Evolutionary conservation across 2,888 invertebrate genomes (phyloP), one percentile per base, ranked within the genome.

Genomic region (Eupeodes luniger): DNA sequence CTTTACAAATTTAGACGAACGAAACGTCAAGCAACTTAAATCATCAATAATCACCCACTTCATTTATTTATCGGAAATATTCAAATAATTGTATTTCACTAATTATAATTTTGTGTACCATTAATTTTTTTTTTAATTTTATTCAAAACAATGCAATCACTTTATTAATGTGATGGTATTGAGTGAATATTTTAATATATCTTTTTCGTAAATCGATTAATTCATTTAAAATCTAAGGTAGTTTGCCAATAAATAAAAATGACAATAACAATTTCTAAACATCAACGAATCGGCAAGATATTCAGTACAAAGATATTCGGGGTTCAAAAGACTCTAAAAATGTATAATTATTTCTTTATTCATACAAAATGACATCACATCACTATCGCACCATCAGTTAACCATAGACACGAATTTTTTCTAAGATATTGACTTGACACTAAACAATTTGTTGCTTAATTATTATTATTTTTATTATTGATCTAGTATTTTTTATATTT

Each of bases 361-460:
- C 19, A 47, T 47, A 5, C 5, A 44, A 44, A 70, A 70, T 70
- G 70, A 70, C 70, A 70, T 70, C 70, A 70, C 70, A 70, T 51
- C 36, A 10, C 16, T 66, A 14, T 49, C 9, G 40, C 40, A 40
- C 64, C 64, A 64, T 19, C 5, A 2, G 0, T 6, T n/a, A 16
- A 27, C 27, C 27, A 27, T 6, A 9, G 7, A 49, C 9, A 49
- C 9, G 14, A n/a, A 14, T 27, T 11, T 51, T 51, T 16, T 61
- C 1, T 16, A 16, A n/a, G 6, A 2, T 55, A 40, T 49, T 66
- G 1, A 47, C 27, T 14, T 9, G 55, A 19, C 34, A 11, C n/a
- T 34, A 27, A 40, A 40, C 0, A 5, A 40, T 40, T 53, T 16
- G 3, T 40, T 19, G 55, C 40, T 55, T 40, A 69, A 55, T 70